phyloP scores from a whole-genome alignment of 2,113 vertebrate species.

The Galbula dea region DNA sequence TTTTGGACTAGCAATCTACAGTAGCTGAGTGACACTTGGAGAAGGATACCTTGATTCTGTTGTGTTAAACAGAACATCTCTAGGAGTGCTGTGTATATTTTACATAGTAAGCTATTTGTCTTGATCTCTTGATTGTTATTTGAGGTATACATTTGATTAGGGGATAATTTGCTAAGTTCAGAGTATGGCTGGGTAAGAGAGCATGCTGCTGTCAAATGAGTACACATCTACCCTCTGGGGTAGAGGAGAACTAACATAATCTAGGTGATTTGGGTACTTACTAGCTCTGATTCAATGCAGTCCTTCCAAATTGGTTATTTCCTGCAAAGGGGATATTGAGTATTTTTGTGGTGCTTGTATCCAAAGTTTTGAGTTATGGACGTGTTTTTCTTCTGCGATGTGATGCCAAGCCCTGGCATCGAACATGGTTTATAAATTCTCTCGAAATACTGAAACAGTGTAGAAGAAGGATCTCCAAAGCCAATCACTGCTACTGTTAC shows the following conservation, averaged over 20 bases:
- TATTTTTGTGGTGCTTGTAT: not conserved
- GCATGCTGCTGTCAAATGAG: not conserved
- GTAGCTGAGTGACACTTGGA: not conserved
- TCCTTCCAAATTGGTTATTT: not conserved
- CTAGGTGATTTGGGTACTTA: not conserved
- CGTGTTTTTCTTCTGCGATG: not conserved
- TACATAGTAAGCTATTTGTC: not conserved
- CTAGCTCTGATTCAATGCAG: not conserved
- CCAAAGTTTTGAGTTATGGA: not conserved
- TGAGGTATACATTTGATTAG: not conserved
- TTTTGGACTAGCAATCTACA: not conserved
- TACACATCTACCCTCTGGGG: not conserved
- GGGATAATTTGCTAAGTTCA: not conserved
- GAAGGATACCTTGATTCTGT: not conserved
- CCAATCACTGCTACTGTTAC: fast-evolving
- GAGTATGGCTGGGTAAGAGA: not conserved
- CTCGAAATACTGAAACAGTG: not conserved
- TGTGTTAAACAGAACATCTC: not conserved
- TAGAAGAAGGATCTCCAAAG: not conserved
- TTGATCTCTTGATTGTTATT: not conserved
- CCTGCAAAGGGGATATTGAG: not conserved
- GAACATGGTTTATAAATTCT: not conserved
- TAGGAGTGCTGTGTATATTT: not conserved
- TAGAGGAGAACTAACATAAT: not conserved
- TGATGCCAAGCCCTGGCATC: not conserved